A percentile compares a stretch with the other conserved stretches of the same genome.
phyloP scores from a whole-genome alignment of 2,888 invertebrate species.

The Harpalus rubripes region DNA sequence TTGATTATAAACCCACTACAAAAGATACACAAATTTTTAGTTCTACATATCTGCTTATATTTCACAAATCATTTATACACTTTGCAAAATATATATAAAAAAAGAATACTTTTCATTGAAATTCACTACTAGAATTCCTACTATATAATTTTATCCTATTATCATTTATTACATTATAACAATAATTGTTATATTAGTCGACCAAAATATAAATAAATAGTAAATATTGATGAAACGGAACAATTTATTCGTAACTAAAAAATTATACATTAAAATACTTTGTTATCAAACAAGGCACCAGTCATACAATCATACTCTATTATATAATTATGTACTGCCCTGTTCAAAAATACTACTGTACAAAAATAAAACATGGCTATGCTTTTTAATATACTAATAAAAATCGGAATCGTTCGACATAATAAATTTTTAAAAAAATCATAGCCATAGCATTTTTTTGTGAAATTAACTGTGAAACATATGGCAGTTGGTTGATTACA shows the following conservation, averaged over 20 bases:
- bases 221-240: slow-evolving; percentile 26
- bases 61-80: slow-evolving; percentile 24
- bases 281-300: slow-evolving; percentile 2
- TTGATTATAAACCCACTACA: slow-evolving; percentile 22
- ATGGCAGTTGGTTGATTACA: slow-evolving; percentile 55
- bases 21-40: slow-evolving; percentile 5
- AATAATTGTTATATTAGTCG: background rate
- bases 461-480: slow-evolving; percentile 1
- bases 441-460: background rate
- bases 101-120: background rate
- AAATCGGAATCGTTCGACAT: background rate
- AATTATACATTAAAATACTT: background rate
- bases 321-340: background rate
- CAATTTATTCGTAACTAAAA: slow-evolving; percentile 24
- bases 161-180: background rate
- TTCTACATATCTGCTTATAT: slow-evolving; percentile 22
- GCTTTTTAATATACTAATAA: background rate
- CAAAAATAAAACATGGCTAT: slow-evolving; percentile 38
- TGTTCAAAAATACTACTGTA: slow-evolving; percentile 19
- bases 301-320: background rate
- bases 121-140: background rate
- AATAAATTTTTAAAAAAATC: background rate
- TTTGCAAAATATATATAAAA: background rate
- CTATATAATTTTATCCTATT: background rate
- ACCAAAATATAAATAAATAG: slow-evolving; percentile 3